A percentile compares a stretch with the other conserved stretches of the same genome.
Conservation (phyloP, 2,888 invertebrate genomes). For the Trileptium ribeirensis region DNA sequence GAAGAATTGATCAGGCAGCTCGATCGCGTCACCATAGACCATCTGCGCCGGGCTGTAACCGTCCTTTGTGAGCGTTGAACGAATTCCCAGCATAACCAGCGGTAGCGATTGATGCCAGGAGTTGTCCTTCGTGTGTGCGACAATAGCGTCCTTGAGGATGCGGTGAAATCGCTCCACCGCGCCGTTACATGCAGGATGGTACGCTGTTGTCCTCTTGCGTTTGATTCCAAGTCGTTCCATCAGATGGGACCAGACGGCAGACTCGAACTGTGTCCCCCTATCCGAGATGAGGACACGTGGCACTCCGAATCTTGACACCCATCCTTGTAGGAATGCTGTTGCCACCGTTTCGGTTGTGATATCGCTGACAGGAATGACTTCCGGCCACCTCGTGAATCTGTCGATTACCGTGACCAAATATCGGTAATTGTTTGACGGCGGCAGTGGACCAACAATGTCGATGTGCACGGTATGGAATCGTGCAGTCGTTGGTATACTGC, state of each 20-base stretch:
- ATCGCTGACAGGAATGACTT: neutral
- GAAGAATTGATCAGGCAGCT: too few species aligned
- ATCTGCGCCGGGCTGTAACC: neutral
- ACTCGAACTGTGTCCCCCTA: too few species aligned
- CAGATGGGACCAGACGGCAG: neutral
- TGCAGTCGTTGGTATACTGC: slow-evolving; percentile 1
- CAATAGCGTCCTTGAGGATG: too few species aligned
- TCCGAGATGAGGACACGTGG: too few species aligned
- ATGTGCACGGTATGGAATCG: slow-evolving; percentile 7
- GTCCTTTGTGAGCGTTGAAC: neutral
- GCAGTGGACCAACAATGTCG: slow-evolving; percentile 5
- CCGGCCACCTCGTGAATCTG: neutral
- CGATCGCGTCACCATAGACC: too few species aligned
- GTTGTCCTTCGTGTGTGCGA: too few species aligned
- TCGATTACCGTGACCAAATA: neutral
- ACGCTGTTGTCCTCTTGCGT: too few species aligned
- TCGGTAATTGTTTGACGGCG: neutral
- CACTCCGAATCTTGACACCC: neutral
- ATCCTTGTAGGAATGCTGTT: neutral
- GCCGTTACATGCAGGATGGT: too few species aligned
- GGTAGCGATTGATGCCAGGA: neutral
- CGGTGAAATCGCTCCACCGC: too few species aligned
- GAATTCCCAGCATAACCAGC: neutral
- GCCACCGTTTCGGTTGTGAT: neutral
- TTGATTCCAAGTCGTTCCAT: neutral